phyloP scores from a whole-genome alignment of 2,888 invertebrate genomes.

The Ectemnius cavifrons region DNA sequence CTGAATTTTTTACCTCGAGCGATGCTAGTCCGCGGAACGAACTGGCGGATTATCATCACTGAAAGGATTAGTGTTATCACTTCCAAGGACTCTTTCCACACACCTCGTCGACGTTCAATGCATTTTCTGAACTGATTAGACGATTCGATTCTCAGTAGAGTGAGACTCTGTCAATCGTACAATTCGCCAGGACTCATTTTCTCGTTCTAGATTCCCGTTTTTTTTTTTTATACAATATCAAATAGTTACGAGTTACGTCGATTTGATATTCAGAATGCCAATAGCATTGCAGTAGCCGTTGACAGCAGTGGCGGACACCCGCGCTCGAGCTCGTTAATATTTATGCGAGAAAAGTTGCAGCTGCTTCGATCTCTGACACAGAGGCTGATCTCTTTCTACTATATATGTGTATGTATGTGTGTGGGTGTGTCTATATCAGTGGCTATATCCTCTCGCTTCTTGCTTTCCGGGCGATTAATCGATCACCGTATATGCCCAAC shows the following conservation, averaged over 20 bases:
- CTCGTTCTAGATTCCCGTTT: too few relatives aligned
- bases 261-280: too few relatives aligned
- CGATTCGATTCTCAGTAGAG: too few relatives aligned
- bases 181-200: too few relatives aligned
- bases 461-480: slow-evolving; percentile 3
- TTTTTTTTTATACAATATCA: too few relatives aligned
- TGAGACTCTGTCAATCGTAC: too few relatives aligned
- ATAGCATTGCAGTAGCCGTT: too few relatives aligned
- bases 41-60: slow-evolving; percentile 18
- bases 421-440: not conserved
- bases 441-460: not conserved
- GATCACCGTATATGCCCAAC: not conserved
- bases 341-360: slow-evolving; percentile 36
- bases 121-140: too few relatives aligned
- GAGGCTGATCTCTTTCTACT: not conserved
- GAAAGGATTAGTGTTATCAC: too few relatives aligned
- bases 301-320: not conserved
- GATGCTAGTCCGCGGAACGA: not conserved
- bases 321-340: slow-evolving; percentile 26
- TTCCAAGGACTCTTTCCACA: too few relatives aligned
- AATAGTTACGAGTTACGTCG: too few relatives aligned
- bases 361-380: slow-evolving; percentile 19
- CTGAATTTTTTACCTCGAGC: not conserved
- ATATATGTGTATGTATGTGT: not conserved
- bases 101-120: slow-evolving; percentile 18